phyloP scores from a whole-genome alignment of 2,888 invertebrate species.

The Cistogaster globosa region DNA sequence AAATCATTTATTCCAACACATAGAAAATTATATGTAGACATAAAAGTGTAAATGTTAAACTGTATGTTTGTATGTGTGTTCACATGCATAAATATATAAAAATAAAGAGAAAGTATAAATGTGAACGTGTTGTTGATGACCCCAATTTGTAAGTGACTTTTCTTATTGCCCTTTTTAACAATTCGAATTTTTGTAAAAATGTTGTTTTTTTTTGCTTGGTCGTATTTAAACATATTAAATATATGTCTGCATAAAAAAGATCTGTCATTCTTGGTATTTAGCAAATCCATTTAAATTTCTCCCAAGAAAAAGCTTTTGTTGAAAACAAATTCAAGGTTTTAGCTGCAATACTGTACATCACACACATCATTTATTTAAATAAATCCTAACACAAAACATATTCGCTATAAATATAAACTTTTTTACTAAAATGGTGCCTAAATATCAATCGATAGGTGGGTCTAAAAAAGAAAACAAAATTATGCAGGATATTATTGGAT shows the following conservation, averaged over 20 bases:
- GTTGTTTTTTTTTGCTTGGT: neutral
- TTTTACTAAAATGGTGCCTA: no score
- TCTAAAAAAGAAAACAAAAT: neutral
- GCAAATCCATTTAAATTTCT: conserved; percentile 26
- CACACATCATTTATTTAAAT: neutral
- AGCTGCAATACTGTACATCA: neutral
- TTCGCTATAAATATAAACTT: no score
- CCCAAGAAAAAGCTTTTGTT: neutral
- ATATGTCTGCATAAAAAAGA: neutral
- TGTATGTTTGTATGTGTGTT: neutral
- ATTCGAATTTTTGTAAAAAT: conserved; percentile 15
- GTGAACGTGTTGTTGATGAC: conserved; percentile 57
- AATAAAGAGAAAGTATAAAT: neutral
- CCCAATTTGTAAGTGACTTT: conserved; percentile 64
- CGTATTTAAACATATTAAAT: neutral
- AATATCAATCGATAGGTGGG: no score
- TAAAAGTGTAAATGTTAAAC: neutral
- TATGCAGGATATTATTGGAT: neutral
- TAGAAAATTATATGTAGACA: neutral
- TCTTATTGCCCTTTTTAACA: conserved; percentile 12
- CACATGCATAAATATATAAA: neutral
- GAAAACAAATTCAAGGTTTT: conserved; percentile 10
- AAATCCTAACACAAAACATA: neutral
- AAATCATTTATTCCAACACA: neutral
- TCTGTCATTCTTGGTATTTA: conserved; percentile 26